These are phyloP conservation scores for Mycetomoellerius zeteki DNA, from an alignment of 1,140 invertebrate genomes.

Conservation along the genomic window DNA sequence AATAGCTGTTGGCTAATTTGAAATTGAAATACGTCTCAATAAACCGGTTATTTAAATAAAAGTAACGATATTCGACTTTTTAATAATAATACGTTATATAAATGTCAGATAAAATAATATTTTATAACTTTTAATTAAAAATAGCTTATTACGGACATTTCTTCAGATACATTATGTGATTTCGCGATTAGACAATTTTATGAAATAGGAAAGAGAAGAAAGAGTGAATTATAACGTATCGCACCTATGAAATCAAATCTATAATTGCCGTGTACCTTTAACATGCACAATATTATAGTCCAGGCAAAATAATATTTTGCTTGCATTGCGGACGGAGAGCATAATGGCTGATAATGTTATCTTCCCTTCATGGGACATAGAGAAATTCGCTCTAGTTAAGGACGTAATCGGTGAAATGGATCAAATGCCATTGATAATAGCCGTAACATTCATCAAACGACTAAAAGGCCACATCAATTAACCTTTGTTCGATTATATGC, in stretches of 20 bases:
- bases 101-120: not conserved
- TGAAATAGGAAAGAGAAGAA: not conserved
- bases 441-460: constrained; percentile 63
- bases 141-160: not conserved
- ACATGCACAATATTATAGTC: not conserved
- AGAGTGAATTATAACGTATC: not conserved
- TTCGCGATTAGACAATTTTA: not conserved
- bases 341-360: constrained; percentile 56
- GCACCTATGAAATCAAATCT: not conserved
- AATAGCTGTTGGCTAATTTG: constrained; percentile 51
- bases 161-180: not conserved
- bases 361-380: constrained; percentile 33
- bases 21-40: constrained; percentile 43
- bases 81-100: not conserved
- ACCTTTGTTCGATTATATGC: constrained; percentile 58
- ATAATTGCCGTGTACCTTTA: not conserved
- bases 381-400: constrained; percentile 61
- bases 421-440: constrained; percentile 65
- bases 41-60: constrained; percentile 13
- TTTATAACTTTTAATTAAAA: not conserved
- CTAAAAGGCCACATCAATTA: constrained; percentile 61
- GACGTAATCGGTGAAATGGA: constrained; percentile 60
- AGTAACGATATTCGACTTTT: not conserved
- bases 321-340: not conserved
- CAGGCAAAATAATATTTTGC: constrained; percentile 47